Evolutionary conservation across 2,888 invertebrate species (phyloP).

Genomic region (Adineta ricciae): DNA sequence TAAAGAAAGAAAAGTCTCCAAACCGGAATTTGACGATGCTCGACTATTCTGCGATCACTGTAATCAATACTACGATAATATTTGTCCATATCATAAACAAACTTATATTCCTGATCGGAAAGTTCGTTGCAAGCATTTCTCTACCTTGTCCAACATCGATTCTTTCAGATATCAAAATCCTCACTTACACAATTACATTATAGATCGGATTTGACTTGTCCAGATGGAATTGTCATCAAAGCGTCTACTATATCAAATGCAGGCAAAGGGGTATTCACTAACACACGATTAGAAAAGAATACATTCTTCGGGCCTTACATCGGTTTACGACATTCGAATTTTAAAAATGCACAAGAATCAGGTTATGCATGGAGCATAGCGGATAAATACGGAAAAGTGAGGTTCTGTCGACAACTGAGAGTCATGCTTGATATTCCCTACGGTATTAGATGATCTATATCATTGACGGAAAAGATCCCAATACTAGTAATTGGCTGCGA

Average conservation of each 20-base stretch:
- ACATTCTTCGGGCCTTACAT: background rate
- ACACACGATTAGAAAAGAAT: background rate
- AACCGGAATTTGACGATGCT: slow-evolving; percentile 13
- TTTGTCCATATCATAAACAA: slow-evolving; percentile 19
- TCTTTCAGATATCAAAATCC: background rate
- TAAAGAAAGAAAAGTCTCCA: background rate
- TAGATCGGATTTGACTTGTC: background rate
- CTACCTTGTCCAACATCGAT: background rate
- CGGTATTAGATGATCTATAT: background rate
- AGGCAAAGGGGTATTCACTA: background rate
- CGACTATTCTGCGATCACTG: slow-evolving; percentile 3
- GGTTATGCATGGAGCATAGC: slow-evolving; percentile 11
- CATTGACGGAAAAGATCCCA: background rate
- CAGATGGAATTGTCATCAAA: background rate
- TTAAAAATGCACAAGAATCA: slow-evolving; percentile 5
- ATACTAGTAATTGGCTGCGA: background rate
- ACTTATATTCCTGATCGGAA: background rate
- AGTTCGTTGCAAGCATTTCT: background rate
- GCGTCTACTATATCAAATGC: background rate
- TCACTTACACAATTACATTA: background rate
- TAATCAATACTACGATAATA: background rate
- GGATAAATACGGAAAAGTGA: background rate
- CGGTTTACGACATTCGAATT: background rate
- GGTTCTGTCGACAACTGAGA: background rate
- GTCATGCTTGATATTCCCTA: background rate